Percentiles rank a stretch among this genome's conserved stretches.
phyloP scores from a whole-genome alignment of 2,888 invertebrate genomes.

The Ptychoptera albimana region DNA sequence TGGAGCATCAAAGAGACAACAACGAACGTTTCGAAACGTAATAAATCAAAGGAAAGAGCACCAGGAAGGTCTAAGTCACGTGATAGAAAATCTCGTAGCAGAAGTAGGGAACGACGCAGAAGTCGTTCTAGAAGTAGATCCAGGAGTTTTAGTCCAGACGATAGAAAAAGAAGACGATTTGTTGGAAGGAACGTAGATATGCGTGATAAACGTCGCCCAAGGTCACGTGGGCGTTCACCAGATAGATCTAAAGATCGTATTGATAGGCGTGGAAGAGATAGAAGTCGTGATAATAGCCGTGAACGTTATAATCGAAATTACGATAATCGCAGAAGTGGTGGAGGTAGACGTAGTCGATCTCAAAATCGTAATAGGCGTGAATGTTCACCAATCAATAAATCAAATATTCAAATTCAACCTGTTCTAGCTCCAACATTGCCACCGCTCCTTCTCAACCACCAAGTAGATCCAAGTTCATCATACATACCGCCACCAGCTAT shows the following conservation, averaged over 20 bases:
- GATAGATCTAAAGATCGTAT: constrained; percentile 17
- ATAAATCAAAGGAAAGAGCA: neutral
- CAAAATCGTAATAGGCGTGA: constrained; percentile 8
- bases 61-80: constrained; percentile 4
- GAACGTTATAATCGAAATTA: constrained; percentile 15
- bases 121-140: constrained; percentile 10
- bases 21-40: neutral
- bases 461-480: constrained; percentile 11
- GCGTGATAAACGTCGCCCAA: neutral
- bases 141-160: constrained; percentile 18
- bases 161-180: constrained; percentile 15
- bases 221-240: constrained; percentile 11
- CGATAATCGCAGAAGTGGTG: neutral
- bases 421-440: constrained; percentile 13
- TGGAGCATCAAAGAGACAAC: neutral
- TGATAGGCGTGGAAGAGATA: constrained; percentile 14
- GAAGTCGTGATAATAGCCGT: constrained; percentile 8
- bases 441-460: constrained; percentile 13
- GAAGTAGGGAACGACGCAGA: constrained; percentile 7
- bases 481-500: constrained; percentile 15
- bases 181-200: constrained; percentile 11
- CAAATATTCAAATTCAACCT: neutral
- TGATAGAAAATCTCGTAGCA: constrained; percentile 13
- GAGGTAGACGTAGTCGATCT: constrained; percentile 21
- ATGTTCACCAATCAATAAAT: constrained; percentile 2